phyloP scores from a whole-genome alignment of 2,888 invertebrate species.

The Stenchaetothrips biformis region DNA sequence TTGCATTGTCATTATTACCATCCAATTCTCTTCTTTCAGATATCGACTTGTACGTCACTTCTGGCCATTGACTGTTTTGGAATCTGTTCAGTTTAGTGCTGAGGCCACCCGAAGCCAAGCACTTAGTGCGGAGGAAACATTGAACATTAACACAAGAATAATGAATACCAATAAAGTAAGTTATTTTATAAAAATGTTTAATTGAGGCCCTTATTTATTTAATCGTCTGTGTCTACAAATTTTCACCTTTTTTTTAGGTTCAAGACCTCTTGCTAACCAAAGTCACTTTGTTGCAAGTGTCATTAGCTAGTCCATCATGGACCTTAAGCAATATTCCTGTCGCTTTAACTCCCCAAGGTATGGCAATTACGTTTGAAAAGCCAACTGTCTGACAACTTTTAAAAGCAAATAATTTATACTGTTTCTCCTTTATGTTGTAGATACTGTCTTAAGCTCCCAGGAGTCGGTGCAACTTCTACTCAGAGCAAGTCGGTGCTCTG shows the following conservation, averaged over 20 bases:
- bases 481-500: constrained; percentile 26
- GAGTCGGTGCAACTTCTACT: constrained; percentile 32
- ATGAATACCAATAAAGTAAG: constrained; percentile 57
- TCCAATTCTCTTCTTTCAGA: constrained; percentile 41
- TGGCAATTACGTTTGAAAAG: background rate
- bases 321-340: constrained; percentile 46
- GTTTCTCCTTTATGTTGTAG: constrained; percentile 41
- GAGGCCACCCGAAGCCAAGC: constrained; percentile 53
- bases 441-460: constrained; percentile 50
- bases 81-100: constrained; percentile 55
- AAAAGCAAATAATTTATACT: background rate
- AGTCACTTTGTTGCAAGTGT: constrained; percentile 56
- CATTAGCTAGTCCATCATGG: constrained; percentile 60
- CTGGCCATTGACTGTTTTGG: constrained; percentile 59
- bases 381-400: no score
- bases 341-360: constrained; percentile 36
- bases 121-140: constrained; percentile 50
- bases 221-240: background rate
- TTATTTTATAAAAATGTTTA: background rate
- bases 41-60: constrained; percentile 61
- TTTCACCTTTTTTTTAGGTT: constrained; percentile 44
- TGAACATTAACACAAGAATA: constrained; percentile 63
- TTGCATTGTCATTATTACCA: constrained; percentile 25
- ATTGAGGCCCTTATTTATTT: constrained; percentile 29
- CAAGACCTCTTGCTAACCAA: constrained; percentile 56